Percentiles rank a stretch among this genome's conserved stretches.
Evolutionary conservation across 2,797 vertebrate species (phyloP).

Genomic region (Phylloscopus collybita): DNA sequence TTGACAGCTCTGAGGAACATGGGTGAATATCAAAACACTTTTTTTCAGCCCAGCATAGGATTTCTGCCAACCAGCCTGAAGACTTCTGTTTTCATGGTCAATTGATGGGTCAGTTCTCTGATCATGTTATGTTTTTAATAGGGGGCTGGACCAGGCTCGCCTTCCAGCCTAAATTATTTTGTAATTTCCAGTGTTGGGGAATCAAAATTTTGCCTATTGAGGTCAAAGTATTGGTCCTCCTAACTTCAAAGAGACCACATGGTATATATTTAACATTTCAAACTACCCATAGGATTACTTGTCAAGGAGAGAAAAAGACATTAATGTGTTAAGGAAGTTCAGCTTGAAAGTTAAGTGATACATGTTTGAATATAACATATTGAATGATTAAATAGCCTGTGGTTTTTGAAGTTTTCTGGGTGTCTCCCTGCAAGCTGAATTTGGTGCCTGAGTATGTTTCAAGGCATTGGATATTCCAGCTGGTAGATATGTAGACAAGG

Average conservation of each 20-base stretch:
- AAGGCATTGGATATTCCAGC: not conserved
- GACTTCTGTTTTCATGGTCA: not conserved
- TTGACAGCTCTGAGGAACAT: not conserved
- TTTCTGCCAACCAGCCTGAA: not conserved
- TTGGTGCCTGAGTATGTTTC: not conserved
- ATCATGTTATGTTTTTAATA: not conserved
- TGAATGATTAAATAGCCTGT: not conserved
- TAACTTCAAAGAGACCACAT: constrained; percentile 26
- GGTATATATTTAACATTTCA: constrained; percentile 18
- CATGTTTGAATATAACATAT: not conserved
- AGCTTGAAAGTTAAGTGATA: not conserved
- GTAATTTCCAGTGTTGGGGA: not conserved
- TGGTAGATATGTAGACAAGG: not conserved
- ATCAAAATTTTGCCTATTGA: not conserved
- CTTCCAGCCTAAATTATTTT: not conserved
- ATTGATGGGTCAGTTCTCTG: not conserved
- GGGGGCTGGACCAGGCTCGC: not conserved
- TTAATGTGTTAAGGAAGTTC: not conserved
- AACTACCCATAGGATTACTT: not conserved
- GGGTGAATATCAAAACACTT: not conserved
- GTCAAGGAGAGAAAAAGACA: constrained; percentile 9
- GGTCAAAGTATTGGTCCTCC: not conserved
- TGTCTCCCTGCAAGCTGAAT: not conserved
- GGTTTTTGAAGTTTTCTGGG: not conserved
- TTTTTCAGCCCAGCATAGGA: not conserved